These are phyloP conservation scores for Cettia cetti DNA, from an alignment of 2,113 vertebrate genomes.

Conservation along the genomic window DNA sequence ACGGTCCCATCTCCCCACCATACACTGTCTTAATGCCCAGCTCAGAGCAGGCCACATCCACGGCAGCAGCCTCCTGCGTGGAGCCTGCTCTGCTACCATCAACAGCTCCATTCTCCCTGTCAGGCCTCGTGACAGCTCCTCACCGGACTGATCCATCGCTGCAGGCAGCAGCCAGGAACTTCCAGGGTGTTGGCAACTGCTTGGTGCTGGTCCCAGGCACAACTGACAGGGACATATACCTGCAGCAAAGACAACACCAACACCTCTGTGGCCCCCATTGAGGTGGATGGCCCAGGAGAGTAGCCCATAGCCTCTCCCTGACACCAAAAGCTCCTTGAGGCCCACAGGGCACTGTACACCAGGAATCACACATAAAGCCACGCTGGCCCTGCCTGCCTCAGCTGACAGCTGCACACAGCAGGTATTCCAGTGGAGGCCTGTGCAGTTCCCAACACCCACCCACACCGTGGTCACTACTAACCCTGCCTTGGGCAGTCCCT, in stretches of 20 bases:
- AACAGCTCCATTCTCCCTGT: neutral
- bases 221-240: constrained; percentile 86
- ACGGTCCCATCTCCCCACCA: neutral
- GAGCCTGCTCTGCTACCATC: neutral
- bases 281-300: neutral
- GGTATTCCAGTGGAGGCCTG: neutral
- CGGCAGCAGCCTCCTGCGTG: fast-evolving
- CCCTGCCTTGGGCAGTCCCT: neutral
- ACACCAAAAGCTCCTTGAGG: neutral
- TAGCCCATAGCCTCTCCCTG: neutral
- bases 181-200: neutral
- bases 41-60: neutral
- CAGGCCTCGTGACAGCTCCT: neutral
- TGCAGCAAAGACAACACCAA: constrained; percentile 38
- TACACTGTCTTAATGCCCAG: fast-evolving
- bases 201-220: constrained; percentile 51
- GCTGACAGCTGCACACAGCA: neutral
- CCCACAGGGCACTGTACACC: neutral
- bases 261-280: fast-evolving
- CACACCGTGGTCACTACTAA: neutral
- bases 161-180: constrained; percentile 84
- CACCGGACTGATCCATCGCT: constrained; percentile 93
- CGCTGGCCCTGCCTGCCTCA: fast-evolving
- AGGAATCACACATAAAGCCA: neutral
- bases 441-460: neutral